Conservation (phyloP, 2,113 vertebrate species). For the Lutjanus erythropterus region DNA sequence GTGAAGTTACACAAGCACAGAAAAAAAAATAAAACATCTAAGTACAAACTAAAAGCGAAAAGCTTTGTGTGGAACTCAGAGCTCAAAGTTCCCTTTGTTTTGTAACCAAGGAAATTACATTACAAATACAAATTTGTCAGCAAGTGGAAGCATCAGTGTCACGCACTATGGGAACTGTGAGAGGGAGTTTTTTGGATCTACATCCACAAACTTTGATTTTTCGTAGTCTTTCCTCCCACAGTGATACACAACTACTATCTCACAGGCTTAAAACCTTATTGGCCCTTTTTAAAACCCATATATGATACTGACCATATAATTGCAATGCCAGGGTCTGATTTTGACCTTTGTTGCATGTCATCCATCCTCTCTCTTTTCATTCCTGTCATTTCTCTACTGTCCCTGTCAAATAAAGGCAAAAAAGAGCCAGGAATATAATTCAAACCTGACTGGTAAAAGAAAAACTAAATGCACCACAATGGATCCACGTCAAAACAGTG, state of each 20-base stretch:
- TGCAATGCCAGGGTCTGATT: neutral
- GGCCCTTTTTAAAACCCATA: neutral
- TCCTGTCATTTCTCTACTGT: neutral
- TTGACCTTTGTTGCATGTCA: neutral
- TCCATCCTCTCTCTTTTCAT: neutral
- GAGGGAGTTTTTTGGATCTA: neutral
- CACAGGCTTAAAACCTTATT: neutral
- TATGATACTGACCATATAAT: neutral
- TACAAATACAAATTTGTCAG: neutral
- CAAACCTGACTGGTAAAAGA: neutral
- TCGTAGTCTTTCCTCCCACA: neutral
- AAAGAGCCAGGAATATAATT: neutral
- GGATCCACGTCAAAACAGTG: neutral
- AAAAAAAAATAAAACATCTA: neutral
- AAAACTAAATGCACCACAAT: neutral
- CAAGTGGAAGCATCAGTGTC: neutral
- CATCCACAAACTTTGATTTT: neutral
- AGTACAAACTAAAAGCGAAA: neutral
- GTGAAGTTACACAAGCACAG: neutral
- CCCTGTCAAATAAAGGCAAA: neutral
- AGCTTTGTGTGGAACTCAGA: neutral
- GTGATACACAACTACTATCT: neutral
- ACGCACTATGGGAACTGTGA: neutral
- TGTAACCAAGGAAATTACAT: neutral
- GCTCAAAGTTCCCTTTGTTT: neutral